Evolutionary conservation across 2,113 vertebrate species (phyloP).

Genomic region (Falco punctatus): DNA sequence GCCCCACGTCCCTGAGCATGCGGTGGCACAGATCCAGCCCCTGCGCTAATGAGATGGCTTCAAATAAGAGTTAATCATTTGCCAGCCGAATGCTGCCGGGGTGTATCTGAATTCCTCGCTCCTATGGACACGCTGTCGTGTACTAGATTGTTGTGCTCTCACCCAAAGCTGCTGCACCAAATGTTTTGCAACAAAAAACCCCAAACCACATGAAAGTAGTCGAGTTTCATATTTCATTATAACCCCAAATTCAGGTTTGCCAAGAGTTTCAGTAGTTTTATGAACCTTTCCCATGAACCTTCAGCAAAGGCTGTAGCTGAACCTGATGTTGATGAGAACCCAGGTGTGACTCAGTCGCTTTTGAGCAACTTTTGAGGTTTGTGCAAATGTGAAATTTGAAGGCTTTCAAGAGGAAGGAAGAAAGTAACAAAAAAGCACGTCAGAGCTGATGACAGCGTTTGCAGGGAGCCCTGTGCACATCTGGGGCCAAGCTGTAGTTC

Average conservation of each 20-base stretch:
- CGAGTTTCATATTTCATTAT: conserved; percentile 11
- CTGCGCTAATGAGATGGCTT: not conserved
- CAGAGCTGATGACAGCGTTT: not conserved
- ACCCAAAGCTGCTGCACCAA: not conserved
- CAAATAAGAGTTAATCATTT: not conserved
- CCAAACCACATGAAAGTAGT: conserved; percentile 68
- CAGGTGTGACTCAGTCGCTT: not conserved
- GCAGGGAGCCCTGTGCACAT: not conserved
- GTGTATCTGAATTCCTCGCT: not conserved
- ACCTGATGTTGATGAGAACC: not conserved
- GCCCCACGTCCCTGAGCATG: not conserved
- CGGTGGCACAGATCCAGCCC: not conserved
- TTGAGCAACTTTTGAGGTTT: not conserved
- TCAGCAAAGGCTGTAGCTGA: not conserved
- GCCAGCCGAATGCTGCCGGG: not conserved
- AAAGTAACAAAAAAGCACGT: not conserved
- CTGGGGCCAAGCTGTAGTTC: not conserved
- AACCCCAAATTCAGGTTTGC: conserved; percentile 51
- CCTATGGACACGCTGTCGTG: not conserved
- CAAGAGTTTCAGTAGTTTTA: not conserved
- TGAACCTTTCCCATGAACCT: conserved; percentile 35
- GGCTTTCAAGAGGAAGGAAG: not conserved
- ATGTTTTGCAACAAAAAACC: conserved; percentile 54
- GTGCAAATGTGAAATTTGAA: accelerated
- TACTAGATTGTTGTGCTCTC: not conserved